Evolutionary conservation across 2,888 invertebrate genomes (phyloP), one percentile per base, ranked within the genome.

Genomic region (Tetragonula carbonaria): DNA sequence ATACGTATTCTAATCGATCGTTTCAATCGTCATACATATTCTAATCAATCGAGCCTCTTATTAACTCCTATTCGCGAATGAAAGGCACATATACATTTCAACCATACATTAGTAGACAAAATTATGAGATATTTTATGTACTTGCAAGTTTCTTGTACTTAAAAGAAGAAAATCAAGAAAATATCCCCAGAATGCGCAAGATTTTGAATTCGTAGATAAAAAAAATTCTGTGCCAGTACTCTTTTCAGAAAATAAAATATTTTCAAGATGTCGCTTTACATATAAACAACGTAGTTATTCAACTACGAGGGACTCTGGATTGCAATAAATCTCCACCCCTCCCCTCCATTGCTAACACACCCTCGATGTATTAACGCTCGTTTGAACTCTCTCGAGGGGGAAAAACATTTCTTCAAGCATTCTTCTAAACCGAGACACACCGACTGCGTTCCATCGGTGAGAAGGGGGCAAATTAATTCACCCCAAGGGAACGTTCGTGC

Each of bases 401-500:
- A 57, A 57, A n/a, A 57, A n/a, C 8, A 57, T 79, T 79, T 83
- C 77, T 80, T 67, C 55, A 28, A 2, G 55, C 63, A 53, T 74
- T 65, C 23, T 38, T 16, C 62, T 38, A 53, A 77, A 66, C 66
- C 28, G 33, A 62, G 72, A 74, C 84, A 63, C 55, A 59, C 55
- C 77, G 74, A 66, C 71, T 45, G 67, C 21, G 85, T 76, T 78
- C 82, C 71, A 21, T n/a, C 38, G 59, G 50, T 4, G 11, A 18
- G 11, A 65, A 18, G 33, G 18, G 21, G 21, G 84, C 88, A 87
- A 88, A 90, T 92, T 90, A 91, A 92, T 91, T 90, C 88, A 85
- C 87, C 80, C 85, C 86, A 87, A 82, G 90, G 86, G 91, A 89
- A 88, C 87, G 88, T 91, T 91, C 84, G 85, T 87, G 78, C 90